Evolutionary conservation across 53 echinoderm and acorn worm genomes (phyloP), one percentile per base, ranked within the genome.

Genomic region (Mesocentrotus franciscanus): DNA sequence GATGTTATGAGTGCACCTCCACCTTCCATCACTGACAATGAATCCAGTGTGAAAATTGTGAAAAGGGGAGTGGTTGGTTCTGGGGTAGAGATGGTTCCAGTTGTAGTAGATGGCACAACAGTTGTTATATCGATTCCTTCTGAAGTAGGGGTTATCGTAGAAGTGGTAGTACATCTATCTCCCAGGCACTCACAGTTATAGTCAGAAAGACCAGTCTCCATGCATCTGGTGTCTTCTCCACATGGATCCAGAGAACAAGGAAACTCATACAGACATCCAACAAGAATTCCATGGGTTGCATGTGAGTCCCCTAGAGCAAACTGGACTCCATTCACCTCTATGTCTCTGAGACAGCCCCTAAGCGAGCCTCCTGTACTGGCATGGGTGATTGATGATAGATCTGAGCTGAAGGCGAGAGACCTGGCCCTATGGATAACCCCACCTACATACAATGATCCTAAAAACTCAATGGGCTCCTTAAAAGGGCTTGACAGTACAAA

Each of bases 351-450:
- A 89, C 98, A 98, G 60, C 99, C 99, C 61, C 84, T 93, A 87
- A 97, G 97, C 10, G 98, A 99, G 26, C 99, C 98, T 8, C 98
- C 99, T 13, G 94, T 96, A 62, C 97, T 97, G 61, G 96, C 95
- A 96, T 98, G 97, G 11, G 96, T 96, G 78, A 99, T 94, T 6
- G 98, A 99, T 57, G 92, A 81, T 9, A 99, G 81, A 49, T 97
- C 97, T 66, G 95, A 96, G 26, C 89, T 57, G 85, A 95, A 96
- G 33, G 99, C 98, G 71, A 97, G 95, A 33, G 95, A 56, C 58
- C 99, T 96, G 35, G 98, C 97, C 90, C 96, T 97, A n/a, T 96
- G 96, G 90, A 98, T 96, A 15, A 99, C 97, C 0, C 99, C 99
- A 55, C 99, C 99, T 32, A 99, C 94, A 92, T 96, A 97, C 59